These are phyloP conservation scores for Montipora sp. DNA, from an alignment of 64 coral and sea anemone genomes.

Conservation along the genomic window DNA sequence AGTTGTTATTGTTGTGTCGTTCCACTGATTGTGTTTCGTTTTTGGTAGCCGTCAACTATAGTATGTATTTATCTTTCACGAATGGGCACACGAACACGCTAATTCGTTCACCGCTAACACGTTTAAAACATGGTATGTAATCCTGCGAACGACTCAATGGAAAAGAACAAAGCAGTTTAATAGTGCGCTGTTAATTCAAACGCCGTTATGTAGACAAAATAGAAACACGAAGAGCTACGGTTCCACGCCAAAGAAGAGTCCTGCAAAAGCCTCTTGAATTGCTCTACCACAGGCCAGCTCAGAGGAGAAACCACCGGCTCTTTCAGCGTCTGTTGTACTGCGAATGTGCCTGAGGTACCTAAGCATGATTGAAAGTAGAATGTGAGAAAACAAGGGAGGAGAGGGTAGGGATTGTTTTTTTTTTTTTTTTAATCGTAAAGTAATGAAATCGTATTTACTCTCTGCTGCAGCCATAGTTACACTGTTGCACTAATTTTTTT, in stretches of 20 bases:
- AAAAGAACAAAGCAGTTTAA: not conserved
- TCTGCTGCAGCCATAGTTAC: no score
- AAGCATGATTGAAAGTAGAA: slow-evolving; percentile 1
- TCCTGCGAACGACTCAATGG: not conserved
- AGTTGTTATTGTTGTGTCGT: no score
- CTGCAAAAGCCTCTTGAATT: slow-evolving; percentile 93
- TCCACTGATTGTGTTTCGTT: no score
- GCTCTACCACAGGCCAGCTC: slow-evolving; percentile 93
- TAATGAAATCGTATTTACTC: no score
- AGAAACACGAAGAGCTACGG: not conserved
- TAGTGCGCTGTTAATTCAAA: not conserved
- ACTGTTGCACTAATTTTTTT: no score
- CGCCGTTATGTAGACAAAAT: not conserved
- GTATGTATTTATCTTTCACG: no score
- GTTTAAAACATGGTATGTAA: not conserved
- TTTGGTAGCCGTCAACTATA: no score
- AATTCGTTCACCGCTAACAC: no score
- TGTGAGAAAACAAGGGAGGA: not conserved
- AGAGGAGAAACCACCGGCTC: slow-evolving; percentile 75
- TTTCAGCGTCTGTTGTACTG: slow-evolving; percentile 75
- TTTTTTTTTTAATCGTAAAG: no score
- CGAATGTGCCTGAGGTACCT: slow-evolving; percentile 92
- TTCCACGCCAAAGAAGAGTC: slow-evolving; percentile 55
- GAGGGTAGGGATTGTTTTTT: no score
- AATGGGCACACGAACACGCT: no score